Percentiles rank a stretch among this genome's conserved stretches.
phyloP scores from a whole-genome alignment of 2,888 invertebrate genomes.

The Drosophila algonquin region DNA sequence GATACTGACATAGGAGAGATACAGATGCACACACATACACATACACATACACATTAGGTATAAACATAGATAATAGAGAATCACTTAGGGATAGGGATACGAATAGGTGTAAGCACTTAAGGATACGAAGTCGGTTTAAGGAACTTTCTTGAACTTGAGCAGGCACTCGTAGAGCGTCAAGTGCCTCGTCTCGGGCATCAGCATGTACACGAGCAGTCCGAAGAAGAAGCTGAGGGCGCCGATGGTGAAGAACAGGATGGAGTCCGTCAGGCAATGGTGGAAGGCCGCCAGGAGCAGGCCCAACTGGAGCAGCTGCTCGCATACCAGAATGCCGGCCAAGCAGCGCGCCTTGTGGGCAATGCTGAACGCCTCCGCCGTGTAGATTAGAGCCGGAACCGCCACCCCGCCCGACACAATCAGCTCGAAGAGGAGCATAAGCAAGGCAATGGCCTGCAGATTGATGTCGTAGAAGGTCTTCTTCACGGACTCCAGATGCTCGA shows the following conservation, averaged over 20 bases:
- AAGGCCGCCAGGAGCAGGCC: slow-evolving; percentile 65
- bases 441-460: slow-evolving; percentile 67
- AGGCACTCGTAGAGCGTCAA: slow-evolving; percentile 78
- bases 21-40: slow-evolving; percentile 13
- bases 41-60: slow-evolving; percentile 31
- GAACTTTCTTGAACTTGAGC: slow-evolving; percentile 75
- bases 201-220: slow-evolving; percentile 72
- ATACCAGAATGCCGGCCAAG: slow-evolving; percentile 69
- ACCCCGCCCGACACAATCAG: slow-evolving; percentile 76
- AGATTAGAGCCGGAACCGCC: slow-evolving; percentile 75
- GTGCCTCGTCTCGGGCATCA: slow-evolving; percentile 79
- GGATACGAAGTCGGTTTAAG: slow-evolving; percentile 43
- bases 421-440: slow-evolving; percentile 77
- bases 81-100: slow-evolving; percentile 5
- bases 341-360: slow-evolving; percentile 72
- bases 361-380: slow-evolving; percentile 81
- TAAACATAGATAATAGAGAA: slow-evolving; percentile 23
- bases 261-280: slow-evolving; percentile 55
- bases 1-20: not conserved
- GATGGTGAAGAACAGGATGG: slow-evolving; percentile 75
- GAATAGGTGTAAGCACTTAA: slow-evolving; percentile 19
- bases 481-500: slow-evolving; percentile 67
- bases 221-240: slow-evolving; percentile 72
- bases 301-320: slow-evolving; percentile 76
- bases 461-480: slow-evolving; percentile 64